Base-by-base conservation (phyloP, 2,888 invertebrate species). In the Chromoteleia sp. region DNA sequence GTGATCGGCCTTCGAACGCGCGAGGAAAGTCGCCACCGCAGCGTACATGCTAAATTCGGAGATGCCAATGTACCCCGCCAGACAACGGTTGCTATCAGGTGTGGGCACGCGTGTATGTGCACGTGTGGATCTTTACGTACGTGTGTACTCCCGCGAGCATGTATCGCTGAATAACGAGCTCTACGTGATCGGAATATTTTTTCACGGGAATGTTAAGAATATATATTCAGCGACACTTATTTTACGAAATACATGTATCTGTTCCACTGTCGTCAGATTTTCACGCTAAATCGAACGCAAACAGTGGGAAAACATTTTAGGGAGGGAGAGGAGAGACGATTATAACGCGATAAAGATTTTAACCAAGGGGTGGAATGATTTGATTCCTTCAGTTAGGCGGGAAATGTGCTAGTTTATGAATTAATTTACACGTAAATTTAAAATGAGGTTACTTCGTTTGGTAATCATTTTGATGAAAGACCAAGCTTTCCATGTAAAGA, bases 1-100 rank as follows among this genome's bases (percentile, higher is more conserved):
- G 80, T 81, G 80, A 81, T 81, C 80, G 63, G 80, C 80, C 75
- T 80, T 80, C 75, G 75, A 80, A 74, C 68, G 74, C 75, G 65
- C 61, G 56, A 70, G 73, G 29, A 79, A 79, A 79, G 73, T 79
- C 81, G 58, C 75, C 65, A 71, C 71, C 71, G 59, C 75, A 76
- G 59, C 81, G 75, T 81, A 76, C 75, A 76, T 76, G 70, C 58
- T 45, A 79, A 82, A 81, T 81, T 78, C 61, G 30, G 59, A 43
- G 10, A 63, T 56, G 73, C 54, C 41, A 50, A 68, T 61, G 52
- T 61, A 56, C 58, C 58, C 39, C 30, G 33, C 36, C 68, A 48
- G 75, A 50, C 67, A 59, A 6, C 25, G 25, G 25, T n/a, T n/a
- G n/a, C n/a, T n/a, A n/a, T n/a, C n/a, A n/a, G n/a, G n/a, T n/a